Base-by-base conservation (phyloP, 2,888 invertebrate species). In the Phyllotreta cruciferae region DNA sequence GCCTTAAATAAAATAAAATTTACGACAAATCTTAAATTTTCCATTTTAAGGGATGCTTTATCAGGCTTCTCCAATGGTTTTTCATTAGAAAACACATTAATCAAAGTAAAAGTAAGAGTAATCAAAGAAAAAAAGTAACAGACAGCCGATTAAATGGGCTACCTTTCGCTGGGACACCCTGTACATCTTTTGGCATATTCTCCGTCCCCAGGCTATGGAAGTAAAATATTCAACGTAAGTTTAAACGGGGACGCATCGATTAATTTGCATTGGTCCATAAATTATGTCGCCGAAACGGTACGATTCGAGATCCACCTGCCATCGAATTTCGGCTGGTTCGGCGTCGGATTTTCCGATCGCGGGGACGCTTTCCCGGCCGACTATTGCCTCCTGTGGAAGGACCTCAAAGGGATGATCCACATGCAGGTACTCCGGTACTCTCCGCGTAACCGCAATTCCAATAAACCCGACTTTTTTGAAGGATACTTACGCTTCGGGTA, bases 281-380 rank as follows among this genome's bases (percentile, higher is more conserved):
- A 85, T 71, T 84, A 84, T 68, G 66, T 73, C 8, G 70, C 75
- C 8, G 72, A 80, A 50, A 70, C 69, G 1, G 74, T 85, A 14
- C 77, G 77, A 66, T 86, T 88, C 69, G 84, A 84, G 72, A 75
- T 89, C 10, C 81, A 84, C 55, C 74, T 86, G 45, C 82, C 85
- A 0, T 56, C 68, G n/a, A 79, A 81, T 45, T 83, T 84, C 8
- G 77, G 78, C 0, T 95, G 94, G 94, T 89, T 95, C 74, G 93
- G 91, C 0, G 75, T 95, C 53, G 95, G 95, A 38, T 95, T 94
- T 82, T 95, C 95, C 0, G 88, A 93, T 74, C 86, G 91, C 63
- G 95, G 95, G 0, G 85, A 88, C 49, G 74, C 86, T 2, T 85
- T 85, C 64, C 87, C 88, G 44, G 91, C 93, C 0, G 95, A 96